Percentiles rank a stretch among this genome's conserved stretches.
phyloP scores from a whole-genome alignment of 2,797 vertebrate species.

The Cyprinella venusta region DNA sequence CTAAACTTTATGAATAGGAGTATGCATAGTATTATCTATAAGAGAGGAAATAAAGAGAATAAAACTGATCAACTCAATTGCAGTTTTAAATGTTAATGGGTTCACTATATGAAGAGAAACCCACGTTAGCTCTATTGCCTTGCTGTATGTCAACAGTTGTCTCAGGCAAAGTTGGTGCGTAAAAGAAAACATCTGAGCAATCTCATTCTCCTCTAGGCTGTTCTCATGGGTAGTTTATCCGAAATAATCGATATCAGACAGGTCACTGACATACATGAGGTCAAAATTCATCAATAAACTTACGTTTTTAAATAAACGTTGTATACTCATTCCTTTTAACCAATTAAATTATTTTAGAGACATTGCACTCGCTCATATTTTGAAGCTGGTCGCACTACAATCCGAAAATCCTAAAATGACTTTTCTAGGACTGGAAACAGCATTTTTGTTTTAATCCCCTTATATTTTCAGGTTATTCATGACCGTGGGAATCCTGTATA shows the following conservation, averaged over 20 bases:
- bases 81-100: neutral
- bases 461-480: neutral
- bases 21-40: neutral
- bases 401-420: neutral
- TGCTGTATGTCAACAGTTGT: conserved; percentile 19
- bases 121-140: neutral
- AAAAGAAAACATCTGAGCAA: neutral
- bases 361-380: neutral
- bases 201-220: neutral
- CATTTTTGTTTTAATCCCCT: neutral
- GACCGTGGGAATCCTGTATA: neutral
- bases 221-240: neutral
- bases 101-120: neutral
- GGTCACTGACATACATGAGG: neutral
- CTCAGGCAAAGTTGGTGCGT: neutral
- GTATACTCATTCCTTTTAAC: neutral
- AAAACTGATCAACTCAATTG: neutral
- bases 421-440: neutral
- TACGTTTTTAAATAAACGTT: neutral
- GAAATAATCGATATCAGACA: neutral
- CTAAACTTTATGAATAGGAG: neutral
- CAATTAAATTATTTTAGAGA: neutral
- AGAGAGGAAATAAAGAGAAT: neutral
- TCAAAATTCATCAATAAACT: neutral
- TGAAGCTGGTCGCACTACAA: neutral